Conservation (phyloP, 92 coral and sea anemone genomes). For the Scolanthus callimorphus region DNA sequence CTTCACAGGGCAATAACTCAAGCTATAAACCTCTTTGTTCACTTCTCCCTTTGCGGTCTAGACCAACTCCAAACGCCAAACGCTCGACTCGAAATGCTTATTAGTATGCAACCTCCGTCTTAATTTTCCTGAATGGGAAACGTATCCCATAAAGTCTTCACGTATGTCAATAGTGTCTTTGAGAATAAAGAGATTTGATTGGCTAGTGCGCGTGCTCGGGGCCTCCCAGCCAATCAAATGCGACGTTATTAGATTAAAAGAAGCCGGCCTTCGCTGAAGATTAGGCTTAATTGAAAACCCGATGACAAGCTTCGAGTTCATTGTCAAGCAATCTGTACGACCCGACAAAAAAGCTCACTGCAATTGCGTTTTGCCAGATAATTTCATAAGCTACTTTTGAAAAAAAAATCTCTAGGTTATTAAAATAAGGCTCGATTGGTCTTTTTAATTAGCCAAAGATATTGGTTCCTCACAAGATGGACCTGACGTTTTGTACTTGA, state of each 20-base stretch:
- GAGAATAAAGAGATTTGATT: slow-evolving; percentile 7
- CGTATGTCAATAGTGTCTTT: slow-evolving; percentile 22
- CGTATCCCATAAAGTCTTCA: slow-evolving; percentile 15
- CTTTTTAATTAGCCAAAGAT: neutral
- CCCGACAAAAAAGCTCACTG: slow-evolving; percentile 16
- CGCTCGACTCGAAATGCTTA: neutral
- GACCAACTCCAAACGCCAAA: neutral
- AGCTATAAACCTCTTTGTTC: neutral
- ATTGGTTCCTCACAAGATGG: too few relatives aligned
- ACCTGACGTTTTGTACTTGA: too few relatives aligned
- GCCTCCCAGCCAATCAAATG: slow-evolving; percentile 38
- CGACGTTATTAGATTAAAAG: slow-evolving; percentile 24
- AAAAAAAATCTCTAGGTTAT: neutral
- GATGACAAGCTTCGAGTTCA: slow-evolving; percentile 38
- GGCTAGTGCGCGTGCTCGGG: neutral
- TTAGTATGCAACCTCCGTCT: neutral
- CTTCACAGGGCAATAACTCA: neutral
- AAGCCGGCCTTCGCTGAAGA: slow-evolving; percentile 25
- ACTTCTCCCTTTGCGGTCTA: slow-evolving; percentile 1
- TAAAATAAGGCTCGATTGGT: neutral
- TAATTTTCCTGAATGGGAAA: slow-evolving; percentile 3
- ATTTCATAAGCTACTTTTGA: neutral
- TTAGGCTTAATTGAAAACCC: slow-evolving; percentile 45
- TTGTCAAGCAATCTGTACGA: slow-evolving; percentile 36
- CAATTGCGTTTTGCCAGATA: slow-evolving; percentile 16